A percentile compares a stretch with the other conserved stretches of the same genome.
These are phyloP conservation scores for Lophius americanus DNA, from an alignment of 2,797 vertebrate species.

Conservation along the genomic window DNA sequence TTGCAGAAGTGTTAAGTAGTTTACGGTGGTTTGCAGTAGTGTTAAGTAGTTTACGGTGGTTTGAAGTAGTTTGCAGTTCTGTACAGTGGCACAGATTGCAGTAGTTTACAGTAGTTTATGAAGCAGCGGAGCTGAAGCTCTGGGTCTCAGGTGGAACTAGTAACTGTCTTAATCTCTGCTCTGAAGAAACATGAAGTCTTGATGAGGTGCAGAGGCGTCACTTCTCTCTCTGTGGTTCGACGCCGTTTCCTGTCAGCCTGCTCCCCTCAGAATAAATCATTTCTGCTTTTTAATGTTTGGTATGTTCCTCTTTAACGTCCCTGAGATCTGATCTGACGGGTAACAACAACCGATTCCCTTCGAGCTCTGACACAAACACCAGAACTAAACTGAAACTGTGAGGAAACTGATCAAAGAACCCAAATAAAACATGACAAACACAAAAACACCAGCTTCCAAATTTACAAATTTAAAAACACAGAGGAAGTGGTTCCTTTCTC, in stretches of 20 bases:
- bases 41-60: no score
- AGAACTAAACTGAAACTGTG: no score
- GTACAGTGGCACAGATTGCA: not conserved
- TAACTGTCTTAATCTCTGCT: not conserved
- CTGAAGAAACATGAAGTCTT: not conserved
- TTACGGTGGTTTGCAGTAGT: no score
- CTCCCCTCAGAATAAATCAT: no score
- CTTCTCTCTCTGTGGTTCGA: constrained; percentile 30
- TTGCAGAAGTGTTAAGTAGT: no score
- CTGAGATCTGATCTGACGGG: not conserved
- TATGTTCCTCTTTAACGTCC: constrained; percentile 1
- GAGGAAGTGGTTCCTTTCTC: not conserved
- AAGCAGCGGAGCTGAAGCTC: not conserved
- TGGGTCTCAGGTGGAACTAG: not conserved
- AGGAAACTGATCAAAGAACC: no score
- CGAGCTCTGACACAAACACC: no score
- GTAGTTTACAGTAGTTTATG: not conserved
- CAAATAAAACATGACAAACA: no score
- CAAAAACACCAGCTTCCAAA: no score
- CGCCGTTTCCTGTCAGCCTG: constrained; percentile 40
- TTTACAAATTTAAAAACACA: no score
- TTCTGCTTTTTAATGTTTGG: constrained; percentile 20
- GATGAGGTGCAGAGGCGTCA: not conserved
- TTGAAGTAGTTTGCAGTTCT: not conserved
- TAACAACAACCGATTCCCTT: not conserved